Percentiles rank a stretch among this genome's conserved stretches.
phyloP scores from a whole-genome alignment of 1,140 invertebrate species.

The Bombus polaris region DNA sequence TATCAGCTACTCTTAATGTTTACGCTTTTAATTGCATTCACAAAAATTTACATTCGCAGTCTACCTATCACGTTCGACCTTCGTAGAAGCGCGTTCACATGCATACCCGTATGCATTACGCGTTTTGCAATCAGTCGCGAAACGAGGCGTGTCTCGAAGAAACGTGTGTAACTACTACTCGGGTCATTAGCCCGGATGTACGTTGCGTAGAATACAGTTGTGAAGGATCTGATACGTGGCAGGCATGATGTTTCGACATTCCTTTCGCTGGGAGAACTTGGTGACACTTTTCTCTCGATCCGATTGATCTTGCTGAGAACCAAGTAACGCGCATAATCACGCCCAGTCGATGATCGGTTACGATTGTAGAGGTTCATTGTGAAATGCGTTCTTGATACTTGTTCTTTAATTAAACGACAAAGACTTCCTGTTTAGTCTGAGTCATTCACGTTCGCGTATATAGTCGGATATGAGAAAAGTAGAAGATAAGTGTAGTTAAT shows the following conservation, averaged over 20 bases:
- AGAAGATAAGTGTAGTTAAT: no score
- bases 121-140: neutral
- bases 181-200: constrained; percentile 33
- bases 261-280: neutral
- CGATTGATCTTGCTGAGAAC: no score
- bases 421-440: no score
- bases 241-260: constrained; percentile 5
- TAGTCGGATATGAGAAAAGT: no score
- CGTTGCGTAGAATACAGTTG: neutral
- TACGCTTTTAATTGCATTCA: no score
- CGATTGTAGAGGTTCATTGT: no score
- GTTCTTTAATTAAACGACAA: no score
- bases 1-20: no score
- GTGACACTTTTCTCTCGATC: neutral
- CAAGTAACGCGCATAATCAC: neutral
- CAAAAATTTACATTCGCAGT: neutral
- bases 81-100: constrained; percentile 12
- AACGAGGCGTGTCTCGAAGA: constrained; percentile 9
- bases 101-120: neutral
- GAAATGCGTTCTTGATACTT: no score
- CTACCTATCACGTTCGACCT: constrained; percentile 27
- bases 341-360: no score
- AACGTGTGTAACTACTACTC: neutral
- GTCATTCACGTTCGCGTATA: no score
- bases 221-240: constrained; percentile 17